Base-by-base conservation (phyloP, 2,888 invertebrate genomes). In the Sesia apiformis region DNA sequence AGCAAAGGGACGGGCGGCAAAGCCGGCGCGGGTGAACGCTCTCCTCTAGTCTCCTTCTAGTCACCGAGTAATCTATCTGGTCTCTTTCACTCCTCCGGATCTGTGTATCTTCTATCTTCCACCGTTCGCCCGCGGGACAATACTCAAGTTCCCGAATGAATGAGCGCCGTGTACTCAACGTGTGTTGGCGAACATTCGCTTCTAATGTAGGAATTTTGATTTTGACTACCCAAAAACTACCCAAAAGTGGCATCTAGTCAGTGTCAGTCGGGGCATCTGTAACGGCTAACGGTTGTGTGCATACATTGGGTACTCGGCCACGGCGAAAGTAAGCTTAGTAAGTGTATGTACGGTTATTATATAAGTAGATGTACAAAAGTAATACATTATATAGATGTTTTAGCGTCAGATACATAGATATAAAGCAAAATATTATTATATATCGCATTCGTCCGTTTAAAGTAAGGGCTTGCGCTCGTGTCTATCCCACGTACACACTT, bases 291-390 rank as follows among this genome's bases (percentile, higher is more conserved):
- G 74, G 73, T 72, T 75, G 74, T 74, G 70, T 67, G 63, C 82
- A 76, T 84, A 81, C 79, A 58, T 83, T 85, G 86, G 81, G 84
- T 81, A 82, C 76, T 63, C 81, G 77, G 76, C 72, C 61, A 69
- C 60, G 70, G 71, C 74, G 71, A 79, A 77, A 76, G 72, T 79
- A 84, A 84, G 89, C 89, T 89, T 89, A 88, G 84, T 88, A 82
- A 80, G 79, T 88, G 88, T 87, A 86, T 84, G 86, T 88, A 88
- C 78, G 86, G 80, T 84, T 85, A 88, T 78, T 82, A 79, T 84
- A 82, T 88, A 89, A 89, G 89, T 89, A 89, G 89, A 89, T 89
- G 89, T 89, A 89, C 88, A 89, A 88, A 89, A 87, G 83, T 88
- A 89, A 88, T 86, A 87, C 88, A 87, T 87, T 87, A 87, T 88